Percentiles rank a stretch among this genome's conserved stretches.
These are phyloP conservation scores for Pelobates cultripes DNA, from an alignment of 2,797 vertebrate genomes.

Conservation along the genomic window DNA sequence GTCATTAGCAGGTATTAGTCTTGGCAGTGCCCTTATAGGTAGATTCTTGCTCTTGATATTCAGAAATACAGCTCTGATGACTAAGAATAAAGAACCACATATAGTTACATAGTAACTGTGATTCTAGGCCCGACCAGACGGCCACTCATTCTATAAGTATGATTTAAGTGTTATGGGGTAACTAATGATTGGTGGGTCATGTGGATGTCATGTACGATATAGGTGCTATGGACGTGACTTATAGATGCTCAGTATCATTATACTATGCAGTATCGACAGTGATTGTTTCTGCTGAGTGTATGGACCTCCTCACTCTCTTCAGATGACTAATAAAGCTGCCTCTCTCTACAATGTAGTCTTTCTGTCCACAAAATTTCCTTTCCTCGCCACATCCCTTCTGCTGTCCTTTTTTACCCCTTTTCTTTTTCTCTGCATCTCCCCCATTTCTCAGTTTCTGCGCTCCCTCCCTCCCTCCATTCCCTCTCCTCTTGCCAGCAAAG, in stretches of 20 bases:
- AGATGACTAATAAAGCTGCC: not conserved
- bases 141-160: no score
- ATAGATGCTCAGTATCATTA: not conserved
- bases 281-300: not conserved
- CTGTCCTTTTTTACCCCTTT: not conserved
- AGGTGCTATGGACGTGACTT: no score
- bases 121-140: no score
- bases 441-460: not conserved
- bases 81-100: no score
- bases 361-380: conserved; percentile 2
- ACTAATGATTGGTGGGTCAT: no score
- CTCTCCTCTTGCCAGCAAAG: conserved; percentile 39
- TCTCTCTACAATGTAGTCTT: not conserved
- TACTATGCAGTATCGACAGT: not conserved
- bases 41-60: no score
- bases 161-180: no score
- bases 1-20: no score
- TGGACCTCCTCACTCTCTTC: not conserved
- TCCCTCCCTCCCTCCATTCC: not conserved
- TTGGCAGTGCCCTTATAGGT: no score
- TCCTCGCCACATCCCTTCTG: not conserved
- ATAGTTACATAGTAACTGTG: no score
- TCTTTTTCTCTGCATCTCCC: conserved; percentile 10
- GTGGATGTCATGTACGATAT: no score
- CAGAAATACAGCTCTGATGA: no score